Evolutionary conservation across 2,888 invertebrate genomes (phyloP), one percentile per base, ranked within the genome.

Genomic region (Andrena bicolor): DNA sequence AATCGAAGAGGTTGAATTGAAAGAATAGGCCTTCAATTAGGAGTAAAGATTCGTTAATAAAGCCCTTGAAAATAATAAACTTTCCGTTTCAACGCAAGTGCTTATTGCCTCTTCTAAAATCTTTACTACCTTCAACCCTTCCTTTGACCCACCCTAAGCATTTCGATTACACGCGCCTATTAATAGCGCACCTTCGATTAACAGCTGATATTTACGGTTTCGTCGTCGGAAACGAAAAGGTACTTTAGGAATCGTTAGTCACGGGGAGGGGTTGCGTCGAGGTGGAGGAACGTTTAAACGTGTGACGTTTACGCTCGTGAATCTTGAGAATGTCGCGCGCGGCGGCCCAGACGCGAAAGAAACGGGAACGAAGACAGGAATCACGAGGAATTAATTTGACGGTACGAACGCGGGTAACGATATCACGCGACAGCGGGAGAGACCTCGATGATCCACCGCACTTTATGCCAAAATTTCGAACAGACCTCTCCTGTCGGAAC

Each of bases 311-410:
- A 78, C 23, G 65, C 51, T 49, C 61, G 4, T 56, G 68, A 32
- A 68, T 56, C 63, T 28, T 20, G 49, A 8, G 30, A 16, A 32
- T 30, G 6, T 0, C 48, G 20, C 3, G 20, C 3, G 35, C 7
- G 35, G 2, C 8, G 10, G 35, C 32, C 35, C 66, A 51, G 76
- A 58, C 48, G 13, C 51, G 61, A 72, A 72, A 68, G 68, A 77
- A 66, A 61, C 35, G 10, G 23, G 20, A 41, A 23, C 32, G 64
- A 64, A 74, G 65, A 53, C 48, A 66, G 63, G 53, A 63, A 51
- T 71, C 53, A 23, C 74, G 71, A 73, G 13, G 28, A 72, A 76
- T 81, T 81, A 76, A 76, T 70, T 73, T 77, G 82, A 82, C 76
- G 20, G 53, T n/a, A 66, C 32, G 72, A 70, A 66, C 68, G 30